phyloP scores from a whole-genome alignment of 2,797 vertebrate species.

The Ptychobarbus kaznakovi region DNA sequence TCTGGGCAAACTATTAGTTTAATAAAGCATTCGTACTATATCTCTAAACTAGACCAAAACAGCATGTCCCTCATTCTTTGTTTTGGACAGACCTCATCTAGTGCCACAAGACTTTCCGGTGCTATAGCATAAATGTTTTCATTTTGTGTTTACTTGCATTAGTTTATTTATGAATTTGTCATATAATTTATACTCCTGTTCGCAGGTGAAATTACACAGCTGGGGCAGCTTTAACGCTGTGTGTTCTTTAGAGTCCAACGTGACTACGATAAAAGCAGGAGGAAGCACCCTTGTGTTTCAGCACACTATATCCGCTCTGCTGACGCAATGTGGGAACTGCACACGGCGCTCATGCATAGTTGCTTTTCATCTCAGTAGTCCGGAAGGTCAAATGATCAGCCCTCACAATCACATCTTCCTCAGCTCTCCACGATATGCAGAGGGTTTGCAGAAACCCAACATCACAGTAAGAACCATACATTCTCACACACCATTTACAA shows the following conservation, averaged over 20 bases:
- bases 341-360: conserved; percentile 83
- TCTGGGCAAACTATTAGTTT: no score
- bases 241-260: conserved; percentile 72
- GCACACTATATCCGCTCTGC: conserved; percentile 71
- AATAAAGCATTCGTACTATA: background rate
- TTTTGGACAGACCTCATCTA: background rate
- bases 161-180: background rate
- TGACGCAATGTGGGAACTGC: conserved; percentile 82
- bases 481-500: background rate
- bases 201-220: conserved; percentile 79
- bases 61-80: background rate
- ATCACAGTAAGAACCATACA: conserved; percentile 81
- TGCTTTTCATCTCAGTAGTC: conserved; percentile 78
- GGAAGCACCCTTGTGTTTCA: conserved; percentile 76
- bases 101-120: background rate
- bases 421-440: conserved; percentile 84
- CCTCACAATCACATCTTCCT: conserved; percentile 88
- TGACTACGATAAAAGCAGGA: conserved; percentile 72
- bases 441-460: conserved; percentile 79
- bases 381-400: conserved; percentile 70
- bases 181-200: conserved; percentile 1
- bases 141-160: background rate
- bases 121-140: background rate
- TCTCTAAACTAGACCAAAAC: background rate
- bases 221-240: conserved; percentile 82